These are phyloP conservation scores for Drosophila nr. perissopoda DNA, from an alignment of 2,888 invertebrate genomes.

Conservation along the genomic window DNA sequence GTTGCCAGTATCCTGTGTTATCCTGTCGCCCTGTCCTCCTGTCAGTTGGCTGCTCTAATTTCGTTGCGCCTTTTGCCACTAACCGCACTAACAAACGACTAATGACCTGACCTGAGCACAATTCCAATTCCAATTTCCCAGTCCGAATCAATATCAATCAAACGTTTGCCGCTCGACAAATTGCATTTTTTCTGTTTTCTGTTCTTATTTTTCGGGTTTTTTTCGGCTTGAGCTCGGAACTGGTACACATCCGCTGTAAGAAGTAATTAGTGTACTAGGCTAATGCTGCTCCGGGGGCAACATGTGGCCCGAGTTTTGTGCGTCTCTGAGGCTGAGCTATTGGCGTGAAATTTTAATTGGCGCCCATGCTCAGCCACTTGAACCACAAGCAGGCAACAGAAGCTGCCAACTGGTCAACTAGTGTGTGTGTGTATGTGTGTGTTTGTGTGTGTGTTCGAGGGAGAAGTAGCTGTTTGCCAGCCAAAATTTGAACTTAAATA, in stretches of 20 bases:
- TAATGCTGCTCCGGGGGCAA: constrained; percentile 53
- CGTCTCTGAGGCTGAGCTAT: constrained; percentile 57
- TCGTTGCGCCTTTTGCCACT: constrained; percentile 70
- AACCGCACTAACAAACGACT: constrained; percentile 61
- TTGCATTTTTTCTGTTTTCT: constrained; percentile 53
- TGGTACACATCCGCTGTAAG: constrained; percentile 55
- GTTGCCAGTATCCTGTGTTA: neutral
- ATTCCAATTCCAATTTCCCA: constrained; percentile 13
- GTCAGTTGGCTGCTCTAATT: constrained; percentile 71
- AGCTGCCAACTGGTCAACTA: constrained; percentile 14
- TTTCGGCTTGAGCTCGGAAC: constrained; percentile 9
- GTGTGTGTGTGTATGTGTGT: neutral
- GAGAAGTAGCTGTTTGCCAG: neutral
- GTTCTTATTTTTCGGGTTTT: neutral
- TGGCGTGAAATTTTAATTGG: constrained; percentile 81
- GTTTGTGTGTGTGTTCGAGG: too few species aligned
- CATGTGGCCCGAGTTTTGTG: constrained; percentile 65
- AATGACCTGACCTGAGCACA: constrained; percentile 67
- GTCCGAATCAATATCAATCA: constrained; percentile 79
- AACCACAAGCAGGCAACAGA: constrained; percentile 8
- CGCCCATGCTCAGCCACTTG: constrained; percentile 40
- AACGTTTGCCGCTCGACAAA: constrained; percentile 79
- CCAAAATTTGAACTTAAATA: neutral
- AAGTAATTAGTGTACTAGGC: constrained; percentile 72
- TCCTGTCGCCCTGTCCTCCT: constrained; percentile 11